Base-by-base conservation (phyloP, 2,113 vertebrate genomes). In the Natator depressus region DNA sequence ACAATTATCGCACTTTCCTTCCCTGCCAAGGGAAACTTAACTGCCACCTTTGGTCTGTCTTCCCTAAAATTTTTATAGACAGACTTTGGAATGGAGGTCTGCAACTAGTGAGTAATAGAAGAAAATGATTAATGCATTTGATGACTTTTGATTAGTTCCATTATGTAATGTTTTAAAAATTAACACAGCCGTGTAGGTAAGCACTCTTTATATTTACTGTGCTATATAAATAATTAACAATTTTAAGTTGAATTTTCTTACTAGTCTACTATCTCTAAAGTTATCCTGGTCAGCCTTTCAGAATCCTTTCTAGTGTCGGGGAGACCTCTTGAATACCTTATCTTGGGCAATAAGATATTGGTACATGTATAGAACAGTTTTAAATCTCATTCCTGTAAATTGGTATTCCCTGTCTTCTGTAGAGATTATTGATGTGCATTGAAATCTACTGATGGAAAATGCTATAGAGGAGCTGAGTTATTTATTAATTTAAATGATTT, bases 371-470 rank as follows among this genome's bases (percentile, higher is more conserved):
- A 50, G 38, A 0, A 6, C 7, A 47, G 8, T 78, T 78, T 72
- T 27, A 78, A 47, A 14, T 78, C 25, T 46, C 2, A 27, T 46
- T 42, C 19, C 5, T 46, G 19, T 78, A 47, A 78, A 47, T 47
- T 75, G 75, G 27, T 19, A 11, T 14, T 51, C 22, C 1, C 1
- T 49, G 7, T 29, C 13, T 72, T 11, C 10, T 0, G 4, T 1
- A 2, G 80, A n/a, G 38, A 65, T 46, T 3, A 1, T 0, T 25
- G 49, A 12, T 35, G 51, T 6, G 0, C 13, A 11, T 1, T 1
- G 78, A 10, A 81, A 29, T 29, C 2, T 51, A 0, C 3, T 0
- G 54, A 2, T 46, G 19, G 4, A 1, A 10, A 80, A 53, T 0
- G 12, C 29, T 24, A 29, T 4, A 10, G n/a, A 22, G n/a, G 35